A percentile compares a stretch with the other conserved stretches of the same genome.
phyloP scores from a whole-genome alignment of 2,888 invertebrate species.

The Alloplasta piceator region DNA sequence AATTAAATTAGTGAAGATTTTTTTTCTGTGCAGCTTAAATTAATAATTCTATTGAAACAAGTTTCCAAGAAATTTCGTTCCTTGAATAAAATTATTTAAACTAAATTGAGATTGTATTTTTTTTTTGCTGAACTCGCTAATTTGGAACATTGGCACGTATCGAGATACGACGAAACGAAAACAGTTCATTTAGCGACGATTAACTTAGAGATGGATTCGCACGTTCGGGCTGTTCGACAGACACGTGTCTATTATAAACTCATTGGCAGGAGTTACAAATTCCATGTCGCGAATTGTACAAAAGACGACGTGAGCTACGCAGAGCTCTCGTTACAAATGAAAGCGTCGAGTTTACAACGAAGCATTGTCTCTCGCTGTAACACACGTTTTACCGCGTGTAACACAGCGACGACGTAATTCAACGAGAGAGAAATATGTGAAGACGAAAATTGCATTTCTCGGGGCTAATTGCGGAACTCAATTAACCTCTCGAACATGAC shows the following conservation, averaged over 20 bases:
- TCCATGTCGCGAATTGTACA: not conserved
- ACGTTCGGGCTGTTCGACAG: not conserved
- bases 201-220: conserved; percentile 3
- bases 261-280: not conserved
- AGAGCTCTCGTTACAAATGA: conserved; percentile 1
- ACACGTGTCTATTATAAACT: not conserved
- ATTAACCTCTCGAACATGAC: no score
- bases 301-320: not conserved
- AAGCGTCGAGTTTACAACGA: conserved; percentile 9
- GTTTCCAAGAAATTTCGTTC: no score
- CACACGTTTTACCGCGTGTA: not conserved
- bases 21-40: no score
- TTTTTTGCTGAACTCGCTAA: not conserved
- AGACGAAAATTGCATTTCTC: no score
- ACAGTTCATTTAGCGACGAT: conserved; percentile 2
- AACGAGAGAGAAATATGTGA: no score
- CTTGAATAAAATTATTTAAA: no score
- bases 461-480: no score
- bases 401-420: no score
- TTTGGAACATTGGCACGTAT: not conserved
- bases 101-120: no score
- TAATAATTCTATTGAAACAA: no score
- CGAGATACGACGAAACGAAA: not conserved
- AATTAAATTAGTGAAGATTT: no score
- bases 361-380: conserved; percentile 3